Percentiles rank a stretch among this genome's conserved stretches.
Evolutionary conservation across 2,113 vertebrate genomes (phyloP).

Genomic region (Myodes glareolus): DNA sequence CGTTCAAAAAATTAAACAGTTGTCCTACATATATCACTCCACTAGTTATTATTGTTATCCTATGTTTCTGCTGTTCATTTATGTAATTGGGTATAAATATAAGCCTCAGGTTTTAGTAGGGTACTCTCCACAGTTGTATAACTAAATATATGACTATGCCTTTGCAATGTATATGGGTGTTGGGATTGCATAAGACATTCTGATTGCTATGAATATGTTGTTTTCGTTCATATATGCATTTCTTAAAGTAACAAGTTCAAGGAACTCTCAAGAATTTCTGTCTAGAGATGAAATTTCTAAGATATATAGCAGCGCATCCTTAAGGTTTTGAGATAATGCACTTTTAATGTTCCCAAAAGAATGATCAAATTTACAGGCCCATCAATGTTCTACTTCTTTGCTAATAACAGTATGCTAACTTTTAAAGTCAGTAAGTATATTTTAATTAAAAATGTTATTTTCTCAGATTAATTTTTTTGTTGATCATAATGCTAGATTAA

Average conservation of each 20-base stretch:
- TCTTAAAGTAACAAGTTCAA: neutral
- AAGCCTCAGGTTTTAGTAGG: neutral
- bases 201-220: neutral
- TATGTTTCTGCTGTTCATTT: neutral
- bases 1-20: neutral
- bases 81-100: neutral
- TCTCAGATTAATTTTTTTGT: neutral
- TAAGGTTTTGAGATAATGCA: neutral
- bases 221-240: neutral
- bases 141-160: neutral
- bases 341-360: neutral
- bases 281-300: neutral
- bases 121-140: neutral
- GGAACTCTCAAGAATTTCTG: neutral
- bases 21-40: neutral
- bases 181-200: neutral
- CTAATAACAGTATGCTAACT: neutral
- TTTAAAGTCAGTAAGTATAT: neutral
- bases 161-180: neutral
- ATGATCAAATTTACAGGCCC: neutral
- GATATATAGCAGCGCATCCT: neutral
- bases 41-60: neutral
- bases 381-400: neutral
- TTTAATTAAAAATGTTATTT: slow-evolving; percentile 8
- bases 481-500: neutral